These are phyloP conservation scores for Parauchenoglanis punctatus DNA, from an alignment of 2,797 vertebrate genomes.

Conservation along the genomic window DNA sequence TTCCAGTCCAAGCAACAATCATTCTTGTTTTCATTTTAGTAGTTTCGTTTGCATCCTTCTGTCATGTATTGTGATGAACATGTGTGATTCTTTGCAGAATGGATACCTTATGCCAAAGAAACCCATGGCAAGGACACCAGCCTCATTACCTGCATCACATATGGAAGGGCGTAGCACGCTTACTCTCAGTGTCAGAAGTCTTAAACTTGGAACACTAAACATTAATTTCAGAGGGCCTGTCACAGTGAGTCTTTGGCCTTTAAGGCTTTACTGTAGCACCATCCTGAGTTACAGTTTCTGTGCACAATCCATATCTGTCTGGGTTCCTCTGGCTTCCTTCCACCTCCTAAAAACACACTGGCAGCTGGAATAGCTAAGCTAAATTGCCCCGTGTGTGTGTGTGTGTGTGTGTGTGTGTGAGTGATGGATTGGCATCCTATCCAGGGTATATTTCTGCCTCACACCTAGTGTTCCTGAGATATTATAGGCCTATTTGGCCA, in stretches of 20 bases:
- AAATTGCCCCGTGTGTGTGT: neutral
- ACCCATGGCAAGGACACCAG: neutral
- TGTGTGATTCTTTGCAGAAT: constrained; percentile 29
- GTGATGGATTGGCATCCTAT: neutral
- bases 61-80: neutral
- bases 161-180: constrained; percentile 64
- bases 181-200: constrained; percentile 77
- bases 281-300: neutral
- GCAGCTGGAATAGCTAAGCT: neutral
- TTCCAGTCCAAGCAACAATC: constrained; percentile 16
- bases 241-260: constrained; percentile 69
- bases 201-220: constrained; percentile 78
- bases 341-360: no score
- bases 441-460: neutral
- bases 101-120: constrained; percentile 29
- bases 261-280: neutral
- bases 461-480: neutral
- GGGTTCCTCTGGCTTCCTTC: neutral
- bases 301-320: neutral
- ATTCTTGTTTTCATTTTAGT: neutral
- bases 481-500: neutral
- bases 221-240: constrained; percentile 74
- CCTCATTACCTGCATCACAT: neutral
- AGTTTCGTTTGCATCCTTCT: neutral
- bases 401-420: neutral